Base-by-base conservation (phyloP, 1,140 invertebrate genomes). In the Eurosta solidaginis region DNA sequence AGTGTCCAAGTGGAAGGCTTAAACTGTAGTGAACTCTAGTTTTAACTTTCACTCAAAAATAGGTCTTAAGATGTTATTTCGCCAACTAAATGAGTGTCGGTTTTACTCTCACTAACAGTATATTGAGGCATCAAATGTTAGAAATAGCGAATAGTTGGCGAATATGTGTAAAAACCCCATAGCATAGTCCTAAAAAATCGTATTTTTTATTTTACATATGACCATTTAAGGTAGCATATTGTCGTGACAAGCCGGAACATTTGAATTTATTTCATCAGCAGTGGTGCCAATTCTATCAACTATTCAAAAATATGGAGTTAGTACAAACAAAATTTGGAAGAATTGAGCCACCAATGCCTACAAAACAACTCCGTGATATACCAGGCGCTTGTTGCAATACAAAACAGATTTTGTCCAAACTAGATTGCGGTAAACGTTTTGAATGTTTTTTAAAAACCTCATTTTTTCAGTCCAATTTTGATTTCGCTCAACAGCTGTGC, bases 271-370 rank as follows among this genome's bases (percentile, higher is more conserved):
- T 80, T 0, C 91, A 91, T 80, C 79, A 82, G 5, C 83, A 88
- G 12, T 91, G 90, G 90, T 91, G 91, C 81, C 88, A 87, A 25
- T 88, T 89, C 0, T 91, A 89, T 79, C 82, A 82, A 7, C 84
- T 91, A 3, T 91, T 91, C 76, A 88, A 90, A 52, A 89, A 88
- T 73, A 82, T 91, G 80, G 88, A 91, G 0, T 81, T 85, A 54
- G 84, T 90, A 49, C 90, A 91, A 81, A 87, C 89, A 27, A 88
- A 88, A 22, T 87, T 89, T 54, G 92, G 92, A 0, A 83, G 88
- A 3, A 77, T 91, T 25, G 90, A 91, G 76, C 91, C 92, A 0
- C 84, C 86, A 29, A 82, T 93, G 27, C 92, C 92, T 0, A 89
- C 86, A 29, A 90, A 82, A 79, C 85, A 88, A 2, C 81, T 89